These are phyloP conservation scores for Tor tambroides DNA, from an alignment of 2,113 vertebrate genomes.

Conservation along the genomic window DNA sequence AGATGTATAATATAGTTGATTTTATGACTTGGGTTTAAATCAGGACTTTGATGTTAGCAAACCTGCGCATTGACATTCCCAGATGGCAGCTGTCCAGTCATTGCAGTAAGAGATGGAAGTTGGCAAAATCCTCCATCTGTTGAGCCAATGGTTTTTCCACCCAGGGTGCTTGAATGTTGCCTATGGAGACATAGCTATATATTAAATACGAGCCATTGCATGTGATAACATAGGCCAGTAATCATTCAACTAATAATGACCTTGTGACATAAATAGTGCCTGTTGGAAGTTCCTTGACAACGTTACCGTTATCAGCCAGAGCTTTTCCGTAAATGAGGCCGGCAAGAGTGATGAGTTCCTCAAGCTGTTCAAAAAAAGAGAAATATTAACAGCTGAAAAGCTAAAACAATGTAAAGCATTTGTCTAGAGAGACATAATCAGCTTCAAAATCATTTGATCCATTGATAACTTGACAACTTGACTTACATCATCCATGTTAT, in stretches of 20 bases:
- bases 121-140: slow-evolving; percentile 23
- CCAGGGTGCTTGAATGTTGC: background rate
- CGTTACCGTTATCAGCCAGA: background rate
- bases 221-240: background rate
- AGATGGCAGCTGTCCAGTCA: slow-evolving; percentile 36
- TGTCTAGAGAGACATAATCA: background rate
- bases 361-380: slow-evolving; percentile 38
- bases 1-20: background rate
- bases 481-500: slow-evolving; percentile 54
- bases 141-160: slow-evolving; percentile 59
- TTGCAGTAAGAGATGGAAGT: slow-evolving; percentile 62
- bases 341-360: slow-evolving; percentile 16
- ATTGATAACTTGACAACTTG: background rate
- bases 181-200: slow-evolving; percentile 44
- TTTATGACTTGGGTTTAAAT: background rate
- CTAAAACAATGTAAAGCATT: background rate
- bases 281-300: slow-evolving; percentile 52
- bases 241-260: slow-evolving; percentile 60
- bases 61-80: slow-evolving; percentile 70
- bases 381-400: background rate
- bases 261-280: slow-evolving; percentile 66
- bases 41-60: background rate
- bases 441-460: background rate
- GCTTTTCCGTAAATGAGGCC: slow-evolving; percentile 8
- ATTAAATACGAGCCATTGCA: background rate